These are phyloP conservation scores for Drosophila peninsularis DNA, from an alignment of 2,888 invertebrate species.

Conservation along the genomic window DNA sequence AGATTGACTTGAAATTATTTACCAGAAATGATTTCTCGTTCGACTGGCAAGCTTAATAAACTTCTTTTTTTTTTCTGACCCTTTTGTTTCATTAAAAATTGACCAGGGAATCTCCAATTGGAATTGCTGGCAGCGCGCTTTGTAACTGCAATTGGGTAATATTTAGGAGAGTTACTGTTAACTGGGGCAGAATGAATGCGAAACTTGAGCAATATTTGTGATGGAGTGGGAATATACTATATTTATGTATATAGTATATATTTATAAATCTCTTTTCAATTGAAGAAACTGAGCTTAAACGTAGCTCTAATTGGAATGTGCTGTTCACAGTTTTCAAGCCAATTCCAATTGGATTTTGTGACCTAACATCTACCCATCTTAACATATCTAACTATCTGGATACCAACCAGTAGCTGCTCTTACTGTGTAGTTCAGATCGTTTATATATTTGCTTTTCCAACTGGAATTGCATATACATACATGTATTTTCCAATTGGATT, in stretches of 20 bases:
- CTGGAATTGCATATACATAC: too few relatives aligned
- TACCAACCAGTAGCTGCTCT: too few relatives aligned
- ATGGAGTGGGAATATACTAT: not conserved
- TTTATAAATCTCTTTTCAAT: too few relatives aligned
- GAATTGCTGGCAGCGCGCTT: not conserved
- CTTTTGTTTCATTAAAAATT: not conserved
- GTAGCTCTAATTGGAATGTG: too few relatives aligned
- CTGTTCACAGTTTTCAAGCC: too few relatives aligned
- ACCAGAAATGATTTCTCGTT: conserved; percentile 4
- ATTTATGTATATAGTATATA: not conserved
- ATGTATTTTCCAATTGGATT: too few relatives aligned
- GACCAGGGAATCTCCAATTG: not conserved
- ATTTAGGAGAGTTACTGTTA: not conserved
- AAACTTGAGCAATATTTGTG: not conserved
- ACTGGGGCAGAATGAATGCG: not conserved
- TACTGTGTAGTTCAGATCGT: too few relatives aligned
- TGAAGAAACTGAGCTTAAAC: not conserved
- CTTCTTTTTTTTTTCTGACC: not conserved
- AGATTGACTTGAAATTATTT: conserved; percentile 13
- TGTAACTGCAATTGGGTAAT: not conserved
- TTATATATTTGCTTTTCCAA: too few relatives aligned
- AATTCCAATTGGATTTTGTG: too few relatives aligned
- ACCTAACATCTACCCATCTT: too few relatives aligned
- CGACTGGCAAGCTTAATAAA: conserved; percentile 2
- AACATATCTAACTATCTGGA: too few relatives aligned